Evolutionary conservation across 2,113 vertebrate species (phyloP), one percentile per base, ranked within the genome.

Genomic region (Lampris megalopsis): DNA sequence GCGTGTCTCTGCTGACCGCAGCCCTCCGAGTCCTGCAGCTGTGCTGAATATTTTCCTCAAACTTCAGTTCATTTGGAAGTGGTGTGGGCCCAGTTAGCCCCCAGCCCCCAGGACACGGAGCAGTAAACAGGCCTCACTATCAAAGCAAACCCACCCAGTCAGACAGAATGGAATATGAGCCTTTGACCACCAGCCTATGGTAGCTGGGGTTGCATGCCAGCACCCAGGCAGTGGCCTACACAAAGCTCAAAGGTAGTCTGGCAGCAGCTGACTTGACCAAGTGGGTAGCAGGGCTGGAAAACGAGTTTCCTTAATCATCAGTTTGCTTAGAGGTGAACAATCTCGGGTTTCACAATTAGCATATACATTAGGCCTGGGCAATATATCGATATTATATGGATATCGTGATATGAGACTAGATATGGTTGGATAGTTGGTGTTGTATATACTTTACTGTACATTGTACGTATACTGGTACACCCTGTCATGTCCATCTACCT

Each of bases 41-140:
- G 89, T 87, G 89, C 87, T 94, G 86, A 94, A 94, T 94, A 93
- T 94, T 93, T 94, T 89, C 91, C 77, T 93, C 87, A 91, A 88
- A 93, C 88, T 63, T 89, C 89, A 90, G 89, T 92, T 92, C 85
- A 93, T 94, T 88, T 92, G 88, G 85, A 85, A 88, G 87, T 87
- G 91, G 92, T 93, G 86, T 85, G 90, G 92, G 93, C 75, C 60
- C 77, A 38, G 85, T 85, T 84, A 47, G 67, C 66, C 6, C 2
- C 63, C 63, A 83, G 88, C 89, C 90, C 87, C 83, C 79, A 84
- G 92, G 89, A 91, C 88, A 83, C 68, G 71, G 70, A 86, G 85
- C 56, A 43, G 91, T 93, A 93, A 94, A 94, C 94, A 93, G 92
- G 86, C 82, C 76, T 63, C 83, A 88, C 85, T 93, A 94, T 94